phyloP scores from a whole-genome alignment of 2,888 invertebrate species.

The Seira musarum region DNA sequence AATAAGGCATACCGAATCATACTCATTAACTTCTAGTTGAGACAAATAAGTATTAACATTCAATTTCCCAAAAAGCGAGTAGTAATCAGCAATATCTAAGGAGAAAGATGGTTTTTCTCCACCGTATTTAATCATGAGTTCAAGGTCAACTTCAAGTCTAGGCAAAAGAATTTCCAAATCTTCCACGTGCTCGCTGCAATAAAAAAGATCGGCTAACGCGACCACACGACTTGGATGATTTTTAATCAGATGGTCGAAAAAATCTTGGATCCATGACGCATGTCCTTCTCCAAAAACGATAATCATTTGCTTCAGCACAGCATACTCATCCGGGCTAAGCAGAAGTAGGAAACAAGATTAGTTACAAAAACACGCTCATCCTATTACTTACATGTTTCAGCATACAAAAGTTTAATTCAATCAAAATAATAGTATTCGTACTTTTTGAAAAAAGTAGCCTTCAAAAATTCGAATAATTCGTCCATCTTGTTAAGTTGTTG shows the following conservation, averaged over 20 bases:
- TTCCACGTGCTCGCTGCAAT: neutral
- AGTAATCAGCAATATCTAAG: conserved; percentile 36
- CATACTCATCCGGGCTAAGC: conserved; percentile 39
- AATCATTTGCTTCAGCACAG: conserved; percentile 18
- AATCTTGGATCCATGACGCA: neutral
- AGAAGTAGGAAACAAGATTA: no score
- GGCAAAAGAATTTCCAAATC: neutral
- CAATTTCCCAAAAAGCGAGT: neutral
- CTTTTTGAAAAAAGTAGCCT: conserved; percentile 36
- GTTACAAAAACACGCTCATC: no score
- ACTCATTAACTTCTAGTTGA: no score
- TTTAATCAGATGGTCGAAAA: conserved; percentile 15
- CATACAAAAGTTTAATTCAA: neutral
- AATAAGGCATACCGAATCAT: conserved; percentile 2
- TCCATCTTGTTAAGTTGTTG: conserved; percentile 5
- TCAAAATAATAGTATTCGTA: conserved; percentile 13
- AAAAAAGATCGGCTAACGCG: conserved; percentile 21
- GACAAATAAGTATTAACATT: neutral
- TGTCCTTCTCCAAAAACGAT: neutral
- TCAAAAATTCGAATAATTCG: conserved; percentile 35
- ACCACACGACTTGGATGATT: conserved; percentile 19
- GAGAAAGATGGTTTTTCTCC: conserved; percentile 53
- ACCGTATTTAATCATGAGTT: neutral
- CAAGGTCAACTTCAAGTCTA: conserved; percentile 14
- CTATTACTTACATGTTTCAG: no score